phyloP scores from a whole-genome alignment of 2,797 vertebrate genomes.

The Propithecus deckenii region DNA sequence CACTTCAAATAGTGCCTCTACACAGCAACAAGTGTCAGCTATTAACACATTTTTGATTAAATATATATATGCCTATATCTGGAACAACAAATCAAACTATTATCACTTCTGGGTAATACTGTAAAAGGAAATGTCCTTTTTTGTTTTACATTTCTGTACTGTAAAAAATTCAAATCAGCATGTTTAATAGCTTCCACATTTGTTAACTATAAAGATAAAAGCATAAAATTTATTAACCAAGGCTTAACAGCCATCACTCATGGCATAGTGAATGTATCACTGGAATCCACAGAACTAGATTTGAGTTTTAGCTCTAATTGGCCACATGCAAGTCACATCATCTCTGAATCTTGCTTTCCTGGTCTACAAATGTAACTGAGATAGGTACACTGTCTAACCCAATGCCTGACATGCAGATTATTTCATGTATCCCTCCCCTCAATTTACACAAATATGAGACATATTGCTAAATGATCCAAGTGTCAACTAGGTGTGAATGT shows the following conservation, averaged over 20 bases:
- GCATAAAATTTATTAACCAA: background rate
- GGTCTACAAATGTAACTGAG: slow-evolving; percentile 34
- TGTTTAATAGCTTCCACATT: slow-evolving; percentile 35
- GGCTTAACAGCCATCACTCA: slow-evolving; percentile 13
- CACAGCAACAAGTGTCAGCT: slow-evolving; percentile 17
- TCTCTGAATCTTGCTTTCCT: slow-evolving; percentile 41
- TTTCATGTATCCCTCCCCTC: background rate
- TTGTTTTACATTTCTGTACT: slow-evolving; percentile 50
- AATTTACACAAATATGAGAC: slow-evolving; percentile 2
- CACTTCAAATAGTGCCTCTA: slow-evolving; percentile 11
- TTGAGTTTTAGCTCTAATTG: slow-evolving; percentile 37
- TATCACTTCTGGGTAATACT: background rate
- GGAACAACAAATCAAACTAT: slow-evolving; percentile 11
- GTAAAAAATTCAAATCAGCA: slow-evolving; percentile 42
- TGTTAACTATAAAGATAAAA: slow-evolving; percentile 45
- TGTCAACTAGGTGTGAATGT: background rate
- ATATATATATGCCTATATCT: slow-evolving; percentile 37
- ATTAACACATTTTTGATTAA: slow-evolving; percentile 49
- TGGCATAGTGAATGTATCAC: background rate
- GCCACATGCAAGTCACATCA: background rate
- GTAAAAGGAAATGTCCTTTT: slow-evolving; percentile 34
- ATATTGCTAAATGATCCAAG: slow-evolving; percentile 21
- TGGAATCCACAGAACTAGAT: slow-evolving; percentile 43
- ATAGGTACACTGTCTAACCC: background rate
- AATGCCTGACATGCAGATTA: slow-evolving; percentile 26